Base-by-base conservation (phyloP, 2,113 vertebrate genomes). In the Sinocyclocheilus rhinocerous region DNA sequence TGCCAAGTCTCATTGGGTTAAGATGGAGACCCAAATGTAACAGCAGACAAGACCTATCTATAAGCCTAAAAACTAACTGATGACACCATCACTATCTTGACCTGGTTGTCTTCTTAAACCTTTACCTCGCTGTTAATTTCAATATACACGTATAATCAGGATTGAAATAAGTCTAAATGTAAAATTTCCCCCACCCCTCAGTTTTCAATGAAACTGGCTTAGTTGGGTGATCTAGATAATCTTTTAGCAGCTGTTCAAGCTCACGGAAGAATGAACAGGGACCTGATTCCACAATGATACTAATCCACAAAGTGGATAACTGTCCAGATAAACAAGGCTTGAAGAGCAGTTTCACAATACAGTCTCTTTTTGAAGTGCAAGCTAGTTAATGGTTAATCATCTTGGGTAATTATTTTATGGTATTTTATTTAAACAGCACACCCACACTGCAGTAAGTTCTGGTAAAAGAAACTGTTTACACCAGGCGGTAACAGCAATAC, bases 241-340 rank as follows among this genome's bases (percentile, higher is more conserved):
- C 57, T 82, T 48, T 16, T n/a, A 69, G 22, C 84, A 87, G 63
- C 79, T 83, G 50, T 77, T 78, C 59, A 11, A 22, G 24, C 73
- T 79, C 26, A 59, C n/a, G 39, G 24, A 55, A 39, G 12, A 81
- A 85, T 3, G 6, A 84, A 67, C 39, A 55, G 22, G 13, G 61
- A 52, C 42, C 10, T 73, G 13, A 70, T 59, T 61, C 69, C 50
- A 59, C 26, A 16, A 52, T 39, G 22, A 73, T 33, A 33, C 52
- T 61, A 81, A 61, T 81, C 36, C 59, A 78, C 55, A 67, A n/a
- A 85, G 15, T 48, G 76, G 22, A 39, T 52, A 15, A 55, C 57
- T 39, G 6, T 79, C n/a, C 7, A 63, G 18, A 36, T n/a, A 79
- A 65, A 36, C 63, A 67, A 70, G n/a, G 63, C n/a, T 22, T 50